phyloP scores from a whole-genome alignment of 2,888 invertebrate genomes.

The Geotrupes spiniger region DNA sequence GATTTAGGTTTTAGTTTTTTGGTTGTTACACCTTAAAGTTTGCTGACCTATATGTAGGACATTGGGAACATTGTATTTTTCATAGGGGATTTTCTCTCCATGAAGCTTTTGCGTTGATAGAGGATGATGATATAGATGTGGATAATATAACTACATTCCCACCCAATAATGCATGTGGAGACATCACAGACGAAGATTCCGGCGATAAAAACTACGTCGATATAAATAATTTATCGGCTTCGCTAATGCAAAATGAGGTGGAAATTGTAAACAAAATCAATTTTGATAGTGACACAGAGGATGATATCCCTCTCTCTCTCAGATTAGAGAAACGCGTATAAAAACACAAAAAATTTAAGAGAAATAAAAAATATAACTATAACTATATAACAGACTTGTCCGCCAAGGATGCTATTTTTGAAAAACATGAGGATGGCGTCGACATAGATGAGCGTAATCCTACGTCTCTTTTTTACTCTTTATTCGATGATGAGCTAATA shows the following conservation, averaged over 20 bases:
- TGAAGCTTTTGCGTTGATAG: background rate
- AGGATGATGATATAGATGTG: constrained; percentile 1
- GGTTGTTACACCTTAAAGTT: too few relatives aligned
- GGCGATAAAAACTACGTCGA: background rate
- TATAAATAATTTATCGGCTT: constrained; percentile 1
- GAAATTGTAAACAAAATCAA: background rate
- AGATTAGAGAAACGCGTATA: background rate
- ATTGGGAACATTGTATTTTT: background rate
- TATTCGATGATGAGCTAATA: background rate
- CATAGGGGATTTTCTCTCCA: background rate
- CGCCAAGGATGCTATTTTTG: background rate
- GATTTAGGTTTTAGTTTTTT: too few relatives aligned
- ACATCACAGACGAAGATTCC: background rate
- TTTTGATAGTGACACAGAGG: background rate
- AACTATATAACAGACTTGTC: too few relatives aligned
- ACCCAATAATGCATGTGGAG: background rate
- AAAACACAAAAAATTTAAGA: too few relatives aligned
- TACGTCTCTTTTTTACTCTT: background rate
- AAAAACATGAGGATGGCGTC: background rate
- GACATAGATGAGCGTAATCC: background rate
- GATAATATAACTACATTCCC: background rate
- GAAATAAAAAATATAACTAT: too few relatives aligned
- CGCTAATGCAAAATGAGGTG: constrained; percentile 1
- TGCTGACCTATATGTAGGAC: background rate
- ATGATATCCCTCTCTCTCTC: background rate